A percentile compares a stretch with the other conserved stretches of the same genome.
These are phyloP conservation scores for Dorcus hopei DNA, from an alignment of 2,888 invertebrate species.

Conservation along the genomic window DNA sequence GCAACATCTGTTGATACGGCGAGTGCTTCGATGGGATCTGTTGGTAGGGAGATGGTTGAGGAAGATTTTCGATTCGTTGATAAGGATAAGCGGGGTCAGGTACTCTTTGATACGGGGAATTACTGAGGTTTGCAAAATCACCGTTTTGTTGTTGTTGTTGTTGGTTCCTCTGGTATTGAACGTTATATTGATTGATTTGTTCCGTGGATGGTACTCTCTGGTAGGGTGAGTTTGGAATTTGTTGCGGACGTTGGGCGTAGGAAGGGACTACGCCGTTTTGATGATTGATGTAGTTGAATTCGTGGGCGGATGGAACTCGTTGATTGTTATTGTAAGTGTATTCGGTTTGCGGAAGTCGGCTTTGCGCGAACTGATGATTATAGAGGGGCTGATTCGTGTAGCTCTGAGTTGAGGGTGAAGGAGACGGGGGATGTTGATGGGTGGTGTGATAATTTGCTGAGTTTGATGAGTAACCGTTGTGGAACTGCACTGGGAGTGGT, in stretches of 20 bases:
- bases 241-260: constrained; percentile 24
- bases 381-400: constrained; percentile 12
- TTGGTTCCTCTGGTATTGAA: constrained; percentile 10
- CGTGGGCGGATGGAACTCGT: constrained; percentile 5
- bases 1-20: constrained; percentile 64
- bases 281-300: constrained; percentile 8
- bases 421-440: constrained; percentile 44
- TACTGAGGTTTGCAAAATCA: constrained; percentile 20
- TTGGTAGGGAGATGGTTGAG: constrained; percentile 38
- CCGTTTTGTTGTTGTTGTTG: not conserved
- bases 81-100: constrained; percentile 39
- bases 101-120: constrained; percentile 36
- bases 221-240: constrained; percentile 27
- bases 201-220: constrained; percentile 36
- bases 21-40: constrained; percentile 37
- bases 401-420: constrained; percentile 36
- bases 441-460: constrained; percentile 26
- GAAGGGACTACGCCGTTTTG: constrained; percentile 17
- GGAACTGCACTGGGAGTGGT: constrained; percentile 8
- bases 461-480: constrained; percentile 1
- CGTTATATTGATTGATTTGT: constrained; percentile 14
- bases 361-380: not conserved
- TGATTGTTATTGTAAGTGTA: not conserved
- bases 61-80: constrained; percentile 35
- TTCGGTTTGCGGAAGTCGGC: constrained; percentile 1